Percentiles rank a stretch among this genome's conserved stretches.
phyloP scores from a whole-genome alignment of 2,113 vertebrate species.

The Coptodon rendalli region DNA sequence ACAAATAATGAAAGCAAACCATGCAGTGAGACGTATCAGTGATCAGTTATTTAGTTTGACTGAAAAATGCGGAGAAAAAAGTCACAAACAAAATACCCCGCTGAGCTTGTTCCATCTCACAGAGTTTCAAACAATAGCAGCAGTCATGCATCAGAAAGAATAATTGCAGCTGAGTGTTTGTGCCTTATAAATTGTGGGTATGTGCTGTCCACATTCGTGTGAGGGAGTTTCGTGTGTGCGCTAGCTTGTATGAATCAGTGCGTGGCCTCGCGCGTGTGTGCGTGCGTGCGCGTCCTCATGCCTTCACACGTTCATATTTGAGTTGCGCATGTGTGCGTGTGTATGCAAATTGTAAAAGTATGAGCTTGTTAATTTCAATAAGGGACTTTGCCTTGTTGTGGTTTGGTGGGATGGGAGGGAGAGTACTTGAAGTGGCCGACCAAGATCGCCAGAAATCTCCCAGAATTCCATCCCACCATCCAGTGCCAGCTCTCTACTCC shows the following conservation, averaged over 20 bases:
- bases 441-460: slow-evolving; percentile 64
- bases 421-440: slow-evolving; percentile 72
- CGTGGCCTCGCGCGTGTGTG: neutral
- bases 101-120: slow-evolving; percentile 46
- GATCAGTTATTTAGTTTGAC: slow-evolving; percentile 18
- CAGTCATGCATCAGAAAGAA: slow-evolving; percentile 60
- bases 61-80: neutral
- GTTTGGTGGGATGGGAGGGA: slow-evolving; percentile 58
- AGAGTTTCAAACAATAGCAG: slow-evolving; percentile 57
- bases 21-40: neutral
- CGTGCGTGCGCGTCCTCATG: neutral
- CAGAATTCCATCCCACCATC: slow-evolving; percentile 57
- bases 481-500: slow-evolving; percentile 37
- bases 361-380: slow-evolving; percentile 77
- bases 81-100: slow-evolving; percentile 27
- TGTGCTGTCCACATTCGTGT: slow-evolving; percentile 42
- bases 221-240: neutral
- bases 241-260: slow-evolving; percentile 13
- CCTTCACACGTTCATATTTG: slow-evolving; percentile 35
- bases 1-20: neutral
- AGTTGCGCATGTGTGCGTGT: slow-evolving; percentile 38
- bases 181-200: slow-evolving; percentile 46
- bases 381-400: slow-evolving; percentile 74
- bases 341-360: slow-evolving; percentile 72
- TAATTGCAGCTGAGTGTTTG: slow-evolving; percentile 53